Percentiles rank a stretch among this genome's conserved stretches.
Evolutionary conservation across 2,888 invertebrate species (phyloP).

Genomic region (Habrosyne pyritoides): DNA sequence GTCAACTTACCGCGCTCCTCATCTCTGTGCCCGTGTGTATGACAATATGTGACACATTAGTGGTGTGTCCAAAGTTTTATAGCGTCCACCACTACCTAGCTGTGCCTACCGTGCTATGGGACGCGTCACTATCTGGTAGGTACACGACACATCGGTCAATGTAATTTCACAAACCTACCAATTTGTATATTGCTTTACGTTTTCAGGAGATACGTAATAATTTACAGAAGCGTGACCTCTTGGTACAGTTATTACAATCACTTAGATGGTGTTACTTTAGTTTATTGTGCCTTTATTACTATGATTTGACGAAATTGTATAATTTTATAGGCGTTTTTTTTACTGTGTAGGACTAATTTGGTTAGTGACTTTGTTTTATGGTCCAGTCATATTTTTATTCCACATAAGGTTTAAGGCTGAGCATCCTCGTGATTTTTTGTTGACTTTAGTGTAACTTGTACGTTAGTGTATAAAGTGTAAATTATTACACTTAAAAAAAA

Average conservation of each 20-base stretch:
- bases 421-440: no score
- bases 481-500: no score
- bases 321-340: no score
- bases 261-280: not conserved
- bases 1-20: slow-evolving; percentile 75
- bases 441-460: no score
- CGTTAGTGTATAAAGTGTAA: no score
- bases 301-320: no score
- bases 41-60: slow-evolving; percentile 54
- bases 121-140: slow-evolving; percentile 26
- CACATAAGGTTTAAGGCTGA: no score
- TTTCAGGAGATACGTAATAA: slow-evolving; percentile 19
- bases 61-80: slow-evolving; percentile 60
- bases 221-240: slow-evolving; percentile 4
- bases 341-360: no score
- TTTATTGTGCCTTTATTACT: not conserved
- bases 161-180: slow-evolving; percentile 29
- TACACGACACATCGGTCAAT: slow-evolving; percentile 25
- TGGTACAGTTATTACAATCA: not conserved
- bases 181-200: slow-evolving; percentile 12
- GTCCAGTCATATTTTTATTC: no score
- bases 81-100: slow-evolving; percentile 63
- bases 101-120: slow-evolving; percentile 26
- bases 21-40: slow-evolving; percentile 59
- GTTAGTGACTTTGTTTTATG: no score